Conservation (phyloP, 2,888 invertebrate genomes). For the Ethmia dodecea region DNA sequence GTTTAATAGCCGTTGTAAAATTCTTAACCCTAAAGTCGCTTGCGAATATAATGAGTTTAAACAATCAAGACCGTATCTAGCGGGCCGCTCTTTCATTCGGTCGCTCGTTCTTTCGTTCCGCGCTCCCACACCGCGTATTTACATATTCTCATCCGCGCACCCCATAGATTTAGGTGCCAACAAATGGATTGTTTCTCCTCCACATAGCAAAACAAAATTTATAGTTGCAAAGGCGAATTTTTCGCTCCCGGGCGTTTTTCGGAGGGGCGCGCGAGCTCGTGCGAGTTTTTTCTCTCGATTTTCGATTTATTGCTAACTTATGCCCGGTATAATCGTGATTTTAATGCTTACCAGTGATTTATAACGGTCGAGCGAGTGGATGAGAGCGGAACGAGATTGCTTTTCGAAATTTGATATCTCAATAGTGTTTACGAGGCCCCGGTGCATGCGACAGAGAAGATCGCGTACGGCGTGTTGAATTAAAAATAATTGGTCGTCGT, state of each 20-base stretch:
- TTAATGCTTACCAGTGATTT: slow-evolving; percentile 69
- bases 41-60: too few species aligned
- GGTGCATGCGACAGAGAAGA: slow-evolving; percentile 34
- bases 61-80: slow-evolving; percentile 35
- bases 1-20: too few species aligned
- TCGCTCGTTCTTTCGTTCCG: slow-evolving; percentile 13
- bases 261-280: slow-evolving; percentile 26
- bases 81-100: not conserved
- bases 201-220: slow-evolving; percentile 50
- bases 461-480: slow-evolving; percentile 24
- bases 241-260: slow-evolving; percentile 25
- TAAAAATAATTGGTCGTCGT: slow-evolving; percentile 49
- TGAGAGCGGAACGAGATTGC: slow-evolving; percentile 52
- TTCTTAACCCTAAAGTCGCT: slow-evolving; percentile 9
- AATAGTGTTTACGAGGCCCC: slow-evolving; percentile 63
- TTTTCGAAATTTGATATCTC: slow-evolving; percentile 74
- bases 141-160: slow-evolving; percentile 52
- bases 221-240: slow-evolving; percentile 53
- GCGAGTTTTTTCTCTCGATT: slow-evolving; percentile 49
- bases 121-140: slow-evolving; percentile 39
- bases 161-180: slow-evolving; percentile 61
- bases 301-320: slow-evolving; percentile 71
- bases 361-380: slow-evolving; percentile 48
- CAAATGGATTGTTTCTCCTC: slow-evolving; percentile 68
- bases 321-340: slow-evolving; percentile 72